Evolutionary conservation across 1,140 invertebrate species (phyloP).

Genomic region (Diploscapter pachys): DNA sequence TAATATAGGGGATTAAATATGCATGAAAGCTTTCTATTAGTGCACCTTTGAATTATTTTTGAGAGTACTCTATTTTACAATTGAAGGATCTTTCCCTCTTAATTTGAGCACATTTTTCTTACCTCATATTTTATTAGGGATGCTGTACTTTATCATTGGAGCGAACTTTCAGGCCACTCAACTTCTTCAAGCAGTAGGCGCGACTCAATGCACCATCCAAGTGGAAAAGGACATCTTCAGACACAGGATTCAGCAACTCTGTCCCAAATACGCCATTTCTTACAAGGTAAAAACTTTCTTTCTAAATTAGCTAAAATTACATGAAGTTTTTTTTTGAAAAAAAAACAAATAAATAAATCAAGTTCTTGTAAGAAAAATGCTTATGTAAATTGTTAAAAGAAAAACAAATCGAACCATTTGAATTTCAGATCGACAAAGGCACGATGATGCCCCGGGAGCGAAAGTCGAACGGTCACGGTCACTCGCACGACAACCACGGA

Average conservation of each 20-base stretch:
- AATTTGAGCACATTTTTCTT: no score
- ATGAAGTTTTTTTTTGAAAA: neutral
- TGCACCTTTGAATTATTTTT: no score
- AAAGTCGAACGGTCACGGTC: conserved; percentile 15
- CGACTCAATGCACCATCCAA: conserved; percentile 36
- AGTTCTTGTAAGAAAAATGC: conserved; percentile 18
- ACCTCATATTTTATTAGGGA: no score
- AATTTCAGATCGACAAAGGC: conserved; percentile 19
- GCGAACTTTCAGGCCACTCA: conserved; percentile 7
- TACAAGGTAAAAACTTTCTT: conserved; percentile 14
- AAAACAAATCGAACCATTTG: no score
- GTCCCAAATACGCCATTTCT: conserved; percentile 23
- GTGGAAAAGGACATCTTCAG: conserved; percentile 37
- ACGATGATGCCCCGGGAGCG: conserved; percentile 15
- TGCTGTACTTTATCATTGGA: no score
- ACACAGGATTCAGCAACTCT: conserved; percentile 28
- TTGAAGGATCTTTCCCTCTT: no score
- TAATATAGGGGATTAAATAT: neutral
- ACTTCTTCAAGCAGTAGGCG: conserved; percentile 34
- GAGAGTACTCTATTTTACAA: no score
- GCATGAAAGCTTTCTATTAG: no score
- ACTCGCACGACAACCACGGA: conserved; percentile 22
- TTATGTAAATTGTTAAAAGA: no score
- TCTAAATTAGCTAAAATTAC: neutral
- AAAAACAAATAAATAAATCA: neutral